Evolutionary conservation across 1,140 invertebrate species (phyloP).

Genomic region (Metopolophium dirhodum): DNA sequence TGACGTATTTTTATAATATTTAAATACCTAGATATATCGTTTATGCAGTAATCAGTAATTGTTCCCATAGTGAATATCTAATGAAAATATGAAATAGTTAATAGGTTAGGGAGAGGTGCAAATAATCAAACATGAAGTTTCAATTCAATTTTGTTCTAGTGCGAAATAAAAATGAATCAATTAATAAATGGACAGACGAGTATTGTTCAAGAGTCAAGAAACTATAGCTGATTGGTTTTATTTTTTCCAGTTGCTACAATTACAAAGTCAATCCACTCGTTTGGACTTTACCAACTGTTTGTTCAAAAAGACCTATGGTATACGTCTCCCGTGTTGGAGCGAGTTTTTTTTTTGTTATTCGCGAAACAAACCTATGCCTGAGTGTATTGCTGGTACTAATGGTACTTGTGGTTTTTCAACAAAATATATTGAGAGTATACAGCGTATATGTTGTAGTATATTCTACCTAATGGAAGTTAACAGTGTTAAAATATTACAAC

Average conservation of each 20-base stretch:
- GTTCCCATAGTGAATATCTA: background rate
- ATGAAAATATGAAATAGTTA: background rate
- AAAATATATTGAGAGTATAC: background rate
- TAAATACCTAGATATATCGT: background rate
- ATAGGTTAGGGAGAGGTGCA: background rate
- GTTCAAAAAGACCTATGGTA: background rate
- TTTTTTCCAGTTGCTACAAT: background rate
- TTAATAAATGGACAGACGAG: background rate
- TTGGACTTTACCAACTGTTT: background rate
- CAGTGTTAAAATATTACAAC: background rate
- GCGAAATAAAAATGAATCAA: background rate
- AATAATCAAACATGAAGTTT: background rate
- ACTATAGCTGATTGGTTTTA: background rate
- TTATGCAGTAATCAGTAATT: background rate
- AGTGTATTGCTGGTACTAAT: no score
- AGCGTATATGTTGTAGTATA: background rate
- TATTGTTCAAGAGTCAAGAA: background rate
- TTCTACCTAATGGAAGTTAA: background rate
- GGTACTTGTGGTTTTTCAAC: background rate
- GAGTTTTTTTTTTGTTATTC: background rate
- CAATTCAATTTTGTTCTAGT: background rate
- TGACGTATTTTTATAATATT: background rate
- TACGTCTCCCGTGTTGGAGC: background rate
- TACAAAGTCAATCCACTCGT: background rate
- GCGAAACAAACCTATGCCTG: background rate